phyloP scores from a whole-genome alignment of 2,888 invertebrate genomes.

The Melangyna quadrimaculata region DNA sequence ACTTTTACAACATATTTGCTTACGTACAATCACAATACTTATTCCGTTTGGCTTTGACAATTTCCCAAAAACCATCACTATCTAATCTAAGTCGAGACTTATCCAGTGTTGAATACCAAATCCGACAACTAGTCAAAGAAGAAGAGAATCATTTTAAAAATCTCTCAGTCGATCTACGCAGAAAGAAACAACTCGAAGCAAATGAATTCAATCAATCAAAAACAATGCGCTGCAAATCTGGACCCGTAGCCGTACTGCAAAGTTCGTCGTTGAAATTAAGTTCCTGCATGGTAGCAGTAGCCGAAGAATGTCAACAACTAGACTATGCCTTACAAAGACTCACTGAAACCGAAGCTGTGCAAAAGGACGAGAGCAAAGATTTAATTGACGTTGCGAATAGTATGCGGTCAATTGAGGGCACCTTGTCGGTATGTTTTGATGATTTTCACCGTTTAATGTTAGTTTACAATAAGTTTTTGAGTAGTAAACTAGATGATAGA shows the following conservation, averaged over 20 bases:
- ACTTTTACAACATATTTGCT: constrained; percentile 81
- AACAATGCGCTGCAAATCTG: constrained; percentile 75
- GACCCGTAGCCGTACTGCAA: constrained; percentile 78
- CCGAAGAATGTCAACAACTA: constrained; percentile 79
- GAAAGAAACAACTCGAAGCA: constrained; percentile 76
- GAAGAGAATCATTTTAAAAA: constrained; percentile 79
- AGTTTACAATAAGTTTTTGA: constrained; percentile 79
- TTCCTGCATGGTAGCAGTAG: constrained; percentile 80
- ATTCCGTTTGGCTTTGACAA: constrained; percentile 78
- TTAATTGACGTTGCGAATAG: constrained; percentile 78
- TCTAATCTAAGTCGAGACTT: constrained; percentile 76
- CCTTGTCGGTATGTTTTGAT: constrained; percentile 78
- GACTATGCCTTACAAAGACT: constrained; percentile 78
- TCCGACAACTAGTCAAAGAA: constrained; percentile 77
- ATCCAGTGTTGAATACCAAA: constrained; percentile 76
- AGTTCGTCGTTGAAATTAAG: constrained; percentile 79
- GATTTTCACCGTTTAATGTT: constrained; percentile 80
- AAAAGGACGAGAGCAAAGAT: constrained; percentile 76
- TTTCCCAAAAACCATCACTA: constrained; percentile 77
- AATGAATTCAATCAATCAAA: constrained; percentile 76
- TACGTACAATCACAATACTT: constrained; percentile 81
- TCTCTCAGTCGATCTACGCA: constrained; percentile 76
- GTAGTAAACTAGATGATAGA: constrained; percentile 76
- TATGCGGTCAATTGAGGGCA: constrained; percentile 79
- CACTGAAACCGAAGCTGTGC: constrained; percentile 76